Evolutionary conservation across 1,140 invertebrate species (phyloP).

Genomic region (Nylanderia fulva): DNA sequence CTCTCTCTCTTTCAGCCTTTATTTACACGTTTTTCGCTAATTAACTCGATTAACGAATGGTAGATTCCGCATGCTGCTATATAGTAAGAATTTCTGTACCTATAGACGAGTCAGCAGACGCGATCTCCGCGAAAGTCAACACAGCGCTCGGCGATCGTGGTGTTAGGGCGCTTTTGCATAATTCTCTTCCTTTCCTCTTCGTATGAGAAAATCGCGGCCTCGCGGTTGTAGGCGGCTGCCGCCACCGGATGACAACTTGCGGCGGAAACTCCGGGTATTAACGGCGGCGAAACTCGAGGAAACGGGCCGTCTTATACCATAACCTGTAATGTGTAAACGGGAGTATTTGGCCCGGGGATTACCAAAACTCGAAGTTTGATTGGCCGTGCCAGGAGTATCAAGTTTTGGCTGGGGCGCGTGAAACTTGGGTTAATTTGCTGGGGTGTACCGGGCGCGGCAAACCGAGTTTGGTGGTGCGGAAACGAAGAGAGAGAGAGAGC

Average conservation of each 20-base stretch:
- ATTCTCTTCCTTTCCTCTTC: neutral
- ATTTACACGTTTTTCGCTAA: slow-evolving; percentile 43
- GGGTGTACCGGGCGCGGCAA: slow-evolving; percentile 22
- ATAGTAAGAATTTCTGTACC: slow-evolving; percentile 7
- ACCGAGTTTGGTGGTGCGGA: slow-evolving; percentile 39
- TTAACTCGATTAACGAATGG: slow-evolving; percentile 42
- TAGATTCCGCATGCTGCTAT: neutral
- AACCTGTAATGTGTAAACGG: slow-evolving; percentile 81
- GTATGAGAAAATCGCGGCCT: slow-evolving; percentile 27
- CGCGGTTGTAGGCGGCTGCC: slow-evolving; percentile 32
- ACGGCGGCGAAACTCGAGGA: slow-evolving; percentile 73
- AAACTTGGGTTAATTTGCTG: slow-evolving; percentile 76
- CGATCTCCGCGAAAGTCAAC: neutral
- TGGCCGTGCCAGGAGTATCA: slow-evolving; percentile 83
- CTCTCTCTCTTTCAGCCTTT: neutral
- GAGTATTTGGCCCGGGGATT: slow-evolving; percentile 82
- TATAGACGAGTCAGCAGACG: neutral
- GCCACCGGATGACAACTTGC: slow-evolving; percentile 73
- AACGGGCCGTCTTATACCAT: slow-evolving; percentile 76
- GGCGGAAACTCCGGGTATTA: slow-evolving; percentile 74
- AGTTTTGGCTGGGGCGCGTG: slow-evolving; percentile 78
- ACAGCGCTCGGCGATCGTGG: neutral
- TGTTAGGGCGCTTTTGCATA: neutral
- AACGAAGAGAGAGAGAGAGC: slow-evolving; percentile 26
- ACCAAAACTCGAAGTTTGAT: slow-evolving; percentile 84